phyloP scores from a whole-genome alignment of 1,140 invertebrate genomes.

The Cherax quadricarinatus region DNA sequence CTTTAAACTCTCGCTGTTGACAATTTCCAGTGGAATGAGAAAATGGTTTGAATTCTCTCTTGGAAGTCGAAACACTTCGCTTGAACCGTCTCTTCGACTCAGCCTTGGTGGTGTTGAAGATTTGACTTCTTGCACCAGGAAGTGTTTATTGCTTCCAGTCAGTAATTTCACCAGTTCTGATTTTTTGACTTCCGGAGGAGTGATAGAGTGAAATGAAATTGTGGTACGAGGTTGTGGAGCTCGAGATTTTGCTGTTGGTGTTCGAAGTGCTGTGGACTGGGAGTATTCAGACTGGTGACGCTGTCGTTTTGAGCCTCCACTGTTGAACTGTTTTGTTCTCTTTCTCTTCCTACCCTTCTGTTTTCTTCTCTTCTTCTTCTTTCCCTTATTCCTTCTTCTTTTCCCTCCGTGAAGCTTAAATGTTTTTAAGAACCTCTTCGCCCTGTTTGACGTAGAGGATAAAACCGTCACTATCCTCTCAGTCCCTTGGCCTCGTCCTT shows the following conservation, averaged over 20 bases:
- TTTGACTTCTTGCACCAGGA: background rate
- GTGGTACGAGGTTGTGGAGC: background rate
- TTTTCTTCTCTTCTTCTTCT: background rate
- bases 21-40: background rate
- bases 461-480: no score
- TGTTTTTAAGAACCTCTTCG: background rate
- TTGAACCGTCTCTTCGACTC: background rate
- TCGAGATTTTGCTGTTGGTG: background rate
- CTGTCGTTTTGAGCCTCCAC: background rate
- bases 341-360: background rate
- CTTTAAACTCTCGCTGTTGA: background rate
- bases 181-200: background rate
- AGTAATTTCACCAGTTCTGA: background rate
- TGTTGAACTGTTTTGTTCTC: background rate
- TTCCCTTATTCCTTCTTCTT: background rate
- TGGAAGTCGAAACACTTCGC: background rate
- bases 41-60: background rate
- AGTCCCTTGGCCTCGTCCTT: background rate
- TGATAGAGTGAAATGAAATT: background rate
- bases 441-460: background rate
- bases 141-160: constrained; percentile 1
- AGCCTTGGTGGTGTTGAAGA: background rate
- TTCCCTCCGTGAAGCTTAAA: background rate
- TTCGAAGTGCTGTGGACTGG: background rate
- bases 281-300: background rate